Evolutionary conservation across 2,797 vertebrate species (phyloP).

Genomic region (Fratercula arctica): DNA sequence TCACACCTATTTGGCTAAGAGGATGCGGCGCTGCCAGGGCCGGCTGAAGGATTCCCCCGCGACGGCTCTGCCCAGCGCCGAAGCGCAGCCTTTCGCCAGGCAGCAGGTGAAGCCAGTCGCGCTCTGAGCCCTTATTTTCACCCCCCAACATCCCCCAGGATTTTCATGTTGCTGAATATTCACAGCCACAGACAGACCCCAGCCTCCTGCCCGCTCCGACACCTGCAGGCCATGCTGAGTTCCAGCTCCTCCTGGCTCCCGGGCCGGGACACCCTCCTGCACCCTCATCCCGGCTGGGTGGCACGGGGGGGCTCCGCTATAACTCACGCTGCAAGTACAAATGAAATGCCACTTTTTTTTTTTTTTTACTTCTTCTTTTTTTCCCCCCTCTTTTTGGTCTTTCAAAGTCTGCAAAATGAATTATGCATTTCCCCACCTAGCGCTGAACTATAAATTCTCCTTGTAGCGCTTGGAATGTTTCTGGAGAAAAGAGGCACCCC

Average conservation of each 20-base stretch:
- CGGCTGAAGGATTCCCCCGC: background rate
- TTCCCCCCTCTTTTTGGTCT: background rate
- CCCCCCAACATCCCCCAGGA: fast-evolving
- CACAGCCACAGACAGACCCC: background rate
- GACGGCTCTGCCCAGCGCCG: background rate
- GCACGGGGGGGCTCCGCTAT: fast-evolving
- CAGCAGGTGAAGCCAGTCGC: background rate
- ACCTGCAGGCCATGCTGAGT: background rate
- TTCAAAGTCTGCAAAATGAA: background rate
- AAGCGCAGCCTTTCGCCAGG: background rate
- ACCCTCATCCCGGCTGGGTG: no score
- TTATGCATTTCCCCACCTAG: background rate
- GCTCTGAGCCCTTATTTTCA: background rate
- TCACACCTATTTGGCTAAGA: background rate
- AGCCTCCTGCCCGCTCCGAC: fast-evolving
- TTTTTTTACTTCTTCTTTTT: no score
- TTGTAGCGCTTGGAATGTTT: background rate
- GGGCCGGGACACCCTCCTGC: background rate
- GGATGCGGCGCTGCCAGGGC: background rate
- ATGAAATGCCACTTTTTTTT: background rate
- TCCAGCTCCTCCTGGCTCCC: background rate
- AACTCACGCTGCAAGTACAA: background rate
- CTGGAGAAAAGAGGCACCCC: background rate
- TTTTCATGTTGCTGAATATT: fast-evolving
- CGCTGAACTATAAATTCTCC: background rate